Conservation (phyloP, 2,113 vertebrate species). For the Turnix velox region DNA sequence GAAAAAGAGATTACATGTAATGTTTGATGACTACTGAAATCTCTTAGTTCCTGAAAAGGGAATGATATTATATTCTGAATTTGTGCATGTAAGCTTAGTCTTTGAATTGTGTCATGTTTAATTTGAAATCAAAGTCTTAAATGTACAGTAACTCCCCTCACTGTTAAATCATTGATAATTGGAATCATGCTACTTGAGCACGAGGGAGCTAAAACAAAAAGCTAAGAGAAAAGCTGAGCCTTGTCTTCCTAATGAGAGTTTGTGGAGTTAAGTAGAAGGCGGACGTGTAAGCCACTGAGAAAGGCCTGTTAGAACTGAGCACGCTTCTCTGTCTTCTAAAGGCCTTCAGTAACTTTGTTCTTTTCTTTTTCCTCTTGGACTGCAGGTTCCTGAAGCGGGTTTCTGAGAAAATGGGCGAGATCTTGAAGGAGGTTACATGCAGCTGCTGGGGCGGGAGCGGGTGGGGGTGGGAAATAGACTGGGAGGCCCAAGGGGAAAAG, state of each 20-base stretch:
- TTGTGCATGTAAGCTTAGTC: neutral
- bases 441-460: slow-evolving; percentile 77
- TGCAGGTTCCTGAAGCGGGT: slow-evolving; percentile 99
- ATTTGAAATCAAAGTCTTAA: neutral
- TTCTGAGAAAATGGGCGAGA: slow-evolving; percentile 95
- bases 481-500: slow-evolving; percentile 71
- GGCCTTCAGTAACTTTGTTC: slow-evolving; percentile 82
- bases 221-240: neutral
- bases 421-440: slow-evolving; percentile 96
- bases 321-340: slow-evolving; percentile 63
- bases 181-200: neutral
- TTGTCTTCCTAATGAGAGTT: neutral
- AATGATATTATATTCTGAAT: neutral
- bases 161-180: neutral
- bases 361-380: slow-evolving; percentile 93
- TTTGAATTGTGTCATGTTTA: neutral
- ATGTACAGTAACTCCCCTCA: neutral
- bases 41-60: neutral
- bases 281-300: slow-evolving; percentile 38
- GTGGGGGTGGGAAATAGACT: slow-evolving; percentile 54
- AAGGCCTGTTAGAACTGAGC: slow-evolving; percentile 68
- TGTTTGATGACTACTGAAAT: slow-evolving; percentile 16
- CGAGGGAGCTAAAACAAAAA: neutral
- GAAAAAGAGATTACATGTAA: neutral
- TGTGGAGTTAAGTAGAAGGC: slow-evolving; percentile 33